phyloP scores from a whole-genome alignment of 2,797 vertebrate species.

The Acanthurus leucopareius region DNA sequence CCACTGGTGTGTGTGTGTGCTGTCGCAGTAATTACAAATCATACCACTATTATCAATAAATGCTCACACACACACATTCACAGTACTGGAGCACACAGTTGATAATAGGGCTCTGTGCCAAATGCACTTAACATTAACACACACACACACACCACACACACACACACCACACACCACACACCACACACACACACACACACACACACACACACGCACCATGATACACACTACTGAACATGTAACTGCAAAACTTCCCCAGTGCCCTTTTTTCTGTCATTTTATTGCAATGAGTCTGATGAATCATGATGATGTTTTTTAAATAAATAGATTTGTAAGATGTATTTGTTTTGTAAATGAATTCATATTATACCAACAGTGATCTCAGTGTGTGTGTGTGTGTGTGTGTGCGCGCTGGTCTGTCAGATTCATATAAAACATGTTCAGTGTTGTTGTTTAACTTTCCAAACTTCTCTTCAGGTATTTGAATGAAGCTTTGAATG shows the following conservation, averaged over 20 bases:
- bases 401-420: no score
- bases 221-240: slow-evolving; percentile 28
- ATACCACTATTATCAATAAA: slow-evolving; percentile 6
- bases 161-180: no score
- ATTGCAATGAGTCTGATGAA: slow-evolving; percentile 59
- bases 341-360: slow-evolving; percentile 32
- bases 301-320: slow-evolving; percentile 70
- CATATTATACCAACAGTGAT: no score
- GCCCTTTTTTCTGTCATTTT: slow-evolving; percentile 59
- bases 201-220: slow-evolving; percentile 23
- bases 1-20: slow-evolving; percentile 14
- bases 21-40: slow-evolving; percentile 12
- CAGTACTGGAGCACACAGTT: slow-evolving; percentile 7
- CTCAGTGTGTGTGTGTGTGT: no score
- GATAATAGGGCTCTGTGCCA: slow-evolving; percentile 38
- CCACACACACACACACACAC: no score
- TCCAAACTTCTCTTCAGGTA: no score
- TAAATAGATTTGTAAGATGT: slow-evolving; percentile 80
- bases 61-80: not conserved
- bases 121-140: slow-evolving; percentile 23
- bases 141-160: not conserved
- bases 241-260: slow-evolving; percentile 50
- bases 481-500: no score
- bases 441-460: no score
- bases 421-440: no score